Evolutionary conservation across 2,113 vertebrate species (phyloP).

Genomic region (Sapayoa aenigma): DNA sequence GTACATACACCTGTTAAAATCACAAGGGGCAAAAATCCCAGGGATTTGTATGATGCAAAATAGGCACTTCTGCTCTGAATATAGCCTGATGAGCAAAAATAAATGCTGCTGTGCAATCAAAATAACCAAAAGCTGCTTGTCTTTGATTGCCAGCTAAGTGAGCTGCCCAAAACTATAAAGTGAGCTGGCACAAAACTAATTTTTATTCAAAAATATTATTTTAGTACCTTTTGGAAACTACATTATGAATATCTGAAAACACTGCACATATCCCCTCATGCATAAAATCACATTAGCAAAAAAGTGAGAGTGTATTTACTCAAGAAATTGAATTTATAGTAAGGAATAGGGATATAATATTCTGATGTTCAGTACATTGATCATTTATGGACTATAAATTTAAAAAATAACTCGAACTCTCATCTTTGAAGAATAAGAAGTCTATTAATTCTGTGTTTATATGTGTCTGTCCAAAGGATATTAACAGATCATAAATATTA

Average conservation of each 20-base stretch:
- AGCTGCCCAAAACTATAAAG: not conserved
- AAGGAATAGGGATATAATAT: not conserved
- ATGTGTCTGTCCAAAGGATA: not conserved
- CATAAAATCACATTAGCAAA: not conserved
- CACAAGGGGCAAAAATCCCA: not conserved
- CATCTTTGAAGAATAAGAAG: not conserved
- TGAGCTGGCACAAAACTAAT: not conserved
- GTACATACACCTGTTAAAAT: not conserved
- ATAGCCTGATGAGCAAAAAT: not conserved
- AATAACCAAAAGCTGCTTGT: not conserved
- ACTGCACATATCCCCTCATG: not conserved
- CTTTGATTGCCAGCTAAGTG: not conserved
- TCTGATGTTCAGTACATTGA: not conserved
- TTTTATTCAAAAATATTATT: not conserved
- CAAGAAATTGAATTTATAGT: not conserved
- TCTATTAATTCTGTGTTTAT: not conserved
- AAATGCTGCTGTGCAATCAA: not conserved
- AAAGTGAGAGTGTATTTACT: not conserved
- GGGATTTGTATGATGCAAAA: not conserved
- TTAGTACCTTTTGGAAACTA: not conserved
- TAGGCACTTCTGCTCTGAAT: not conserved
- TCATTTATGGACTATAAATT: not conserved
- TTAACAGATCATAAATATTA: not conserved
- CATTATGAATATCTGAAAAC: not conserved
- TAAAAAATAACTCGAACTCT: not conserved